A percentile compares a stretch with the other conserved stretches of the same genome.
Conservation (phyloP, 2,113 vertebrate species). For the Vulpes ferrilata region DNA sequence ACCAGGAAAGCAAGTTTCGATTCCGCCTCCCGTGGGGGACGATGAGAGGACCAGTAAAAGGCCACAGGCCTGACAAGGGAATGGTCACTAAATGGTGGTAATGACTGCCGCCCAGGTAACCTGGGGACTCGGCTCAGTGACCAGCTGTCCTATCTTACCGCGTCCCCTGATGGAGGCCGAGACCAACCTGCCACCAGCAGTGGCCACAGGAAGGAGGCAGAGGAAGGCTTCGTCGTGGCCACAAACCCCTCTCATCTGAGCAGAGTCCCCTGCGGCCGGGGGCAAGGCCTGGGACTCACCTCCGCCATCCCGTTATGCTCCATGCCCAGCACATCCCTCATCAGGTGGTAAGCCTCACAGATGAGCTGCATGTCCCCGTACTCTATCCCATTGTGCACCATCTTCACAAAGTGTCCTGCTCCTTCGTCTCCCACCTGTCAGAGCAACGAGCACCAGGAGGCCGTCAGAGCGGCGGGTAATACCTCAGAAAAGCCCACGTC, state of each 20-base stretch:
- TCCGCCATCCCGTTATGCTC: conserved; percentile 94
- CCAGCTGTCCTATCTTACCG: fast-evolving
- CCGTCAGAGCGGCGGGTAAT: neutral
- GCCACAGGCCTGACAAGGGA: neutral
- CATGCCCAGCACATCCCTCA: conserved; percentile 96
- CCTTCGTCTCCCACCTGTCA: conserved; percentile 97
- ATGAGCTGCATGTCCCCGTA: conserved; percentile 99
- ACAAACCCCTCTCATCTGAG: neutral
- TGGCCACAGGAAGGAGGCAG: neutral
- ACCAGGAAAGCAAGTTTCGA: neutral
- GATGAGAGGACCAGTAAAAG: fast-evolving
- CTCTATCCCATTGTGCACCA: conserved; percentile 99
- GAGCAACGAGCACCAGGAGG: neutral
- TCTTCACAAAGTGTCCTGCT: conserved; percentile 98
- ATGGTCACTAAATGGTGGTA: neutral
- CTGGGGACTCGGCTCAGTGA: neutral
- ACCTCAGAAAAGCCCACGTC: fast-evolving
- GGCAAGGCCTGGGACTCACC: conserved; percentile 82
- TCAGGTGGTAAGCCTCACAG: conserved; percentile 98
- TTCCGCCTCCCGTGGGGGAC: fast-evolving
- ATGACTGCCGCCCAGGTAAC: fast-evolving
- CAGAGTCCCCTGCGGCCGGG: fast-evolving
- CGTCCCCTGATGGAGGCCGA: neutral
- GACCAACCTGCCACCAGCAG: neutral
- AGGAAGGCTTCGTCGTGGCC: neutral